phyloP scores from a whole-genome alignment of 2,888 invertebrate genomes.

The Epirrhoe tristata region DNA sequence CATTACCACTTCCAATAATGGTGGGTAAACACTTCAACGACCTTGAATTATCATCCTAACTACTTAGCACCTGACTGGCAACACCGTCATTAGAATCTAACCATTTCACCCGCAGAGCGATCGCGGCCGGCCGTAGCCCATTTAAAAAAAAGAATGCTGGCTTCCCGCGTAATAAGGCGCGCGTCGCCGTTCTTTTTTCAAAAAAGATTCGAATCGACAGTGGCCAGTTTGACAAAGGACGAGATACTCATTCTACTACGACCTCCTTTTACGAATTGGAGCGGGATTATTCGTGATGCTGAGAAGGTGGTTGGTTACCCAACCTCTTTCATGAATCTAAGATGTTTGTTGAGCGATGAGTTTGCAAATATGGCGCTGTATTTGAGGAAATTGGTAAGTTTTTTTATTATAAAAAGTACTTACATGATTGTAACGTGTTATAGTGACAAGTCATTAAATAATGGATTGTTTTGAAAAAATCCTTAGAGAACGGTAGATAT shows the following conservation, averaged over 20 bases:
- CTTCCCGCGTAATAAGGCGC: conserved; percentile 72
- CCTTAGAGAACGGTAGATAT: no score
- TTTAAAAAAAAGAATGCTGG: conserved; percentile 59
- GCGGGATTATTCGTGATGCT: conserved; percentile 77
- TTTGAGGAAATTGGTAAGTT: conserved; percentile 80
- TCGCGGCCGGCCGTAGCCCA: conserved; percentile 36
- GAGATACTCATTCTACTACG: conserved; percentile 74
- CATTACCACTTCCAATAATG: background rate
- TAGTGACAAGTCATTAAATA: no score
- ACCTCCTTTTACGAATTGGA: conserved; percentile 81
- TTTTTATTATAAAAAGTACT: background rate
- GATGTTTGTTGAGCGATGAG: conserved; percentile 86
- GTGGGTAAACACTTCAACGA: background rate
- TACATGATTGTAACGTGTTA: no score
- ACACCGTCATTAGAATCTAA: conserved; percentile 36
- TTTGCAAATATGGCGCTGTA: conserved; percentile 85
- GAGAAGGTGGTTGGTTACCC: conserved; percentile 85
- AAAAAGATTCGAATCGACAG: conserved; percentile 76
- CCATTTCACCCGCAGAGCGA: conserved; percentile 47
- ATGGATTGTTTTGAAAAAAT: no score
- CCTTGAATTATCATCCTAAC: conserved; percentile 20
- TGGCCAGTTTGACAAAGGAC: conserved; percentile 78
- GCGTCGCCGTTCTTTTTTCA: conserved; percentile 72
- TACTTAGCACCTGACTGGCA: conserved; percentile 34
- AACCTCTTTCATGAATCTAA: conserved; percentile 85